Percentiles rank a stretch among this genome's conserved stretches.
phyloP scores from a whole-genome alignment of 2,797 vertebrate species.

The Botia kubotai region DNA sequence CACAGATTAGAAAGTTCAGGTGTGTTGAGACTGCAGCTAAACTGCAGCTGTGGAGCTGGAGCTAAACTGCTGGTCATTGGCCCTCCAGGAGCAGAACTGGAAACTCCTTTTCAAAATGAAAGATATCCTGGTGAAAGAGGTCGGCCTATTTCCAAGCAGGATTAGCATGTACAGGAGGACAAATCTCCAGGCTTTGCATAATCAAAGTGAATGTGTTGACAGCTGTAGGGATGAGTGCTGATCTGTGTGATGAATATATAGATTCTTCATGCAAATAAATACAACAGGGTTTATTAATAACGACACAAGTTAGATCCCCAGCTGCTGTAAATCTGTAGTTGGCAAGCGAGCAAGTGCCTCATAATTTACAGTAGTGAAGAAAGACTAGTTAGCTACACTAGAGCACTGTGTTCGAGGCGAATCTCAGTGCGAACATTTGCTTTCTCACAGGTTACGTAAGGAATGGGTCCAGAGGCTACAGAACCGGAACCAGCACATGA shows the following conservation, averaged over 20 bases:
- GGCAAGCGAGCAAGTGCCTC: no score
- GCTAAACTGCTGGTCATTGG: no score
- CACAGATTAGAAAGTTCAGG: no score
- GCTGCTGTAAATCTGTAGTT: no score
- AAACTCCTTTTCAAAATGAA: no score
- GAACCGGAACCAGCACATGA: constrained; percentile 45
- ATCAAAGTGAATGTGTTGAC: constrained; percentile 40
- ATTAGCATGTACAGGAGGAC: constrained; percentile 43
- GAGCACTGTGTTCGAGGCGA: no score
- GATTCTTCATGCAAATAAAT: constrained; percentile 11
- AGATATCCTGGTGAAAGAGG: background rate
- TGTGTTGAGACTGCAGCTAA: no score
- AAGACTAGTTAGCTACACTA: no score
- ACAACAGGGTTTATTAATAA: constrained; percentile 27
- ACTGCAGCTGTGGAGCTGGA: no score
- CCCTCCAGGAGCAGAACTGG: no score
- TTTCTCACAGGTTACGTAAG: constrained; percentile 45
- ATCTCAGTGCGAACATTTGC: no score
- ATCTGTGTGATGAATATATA: constrained; percentile 41
- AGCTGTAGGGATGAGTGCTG: background rate
- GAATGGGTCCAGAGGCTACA: constrained; percentile 56
- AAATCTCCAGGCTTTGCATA: constrained; percentile 48
- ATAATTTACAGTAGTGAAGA: no score
- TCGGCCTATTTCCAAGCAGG: background rate
- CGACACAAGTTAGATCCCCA: background rate